Evolutionary conservation across 2,113 vertebrate species (phyloP).

Genomic region (Chloropsis hardwickii): DNA sequence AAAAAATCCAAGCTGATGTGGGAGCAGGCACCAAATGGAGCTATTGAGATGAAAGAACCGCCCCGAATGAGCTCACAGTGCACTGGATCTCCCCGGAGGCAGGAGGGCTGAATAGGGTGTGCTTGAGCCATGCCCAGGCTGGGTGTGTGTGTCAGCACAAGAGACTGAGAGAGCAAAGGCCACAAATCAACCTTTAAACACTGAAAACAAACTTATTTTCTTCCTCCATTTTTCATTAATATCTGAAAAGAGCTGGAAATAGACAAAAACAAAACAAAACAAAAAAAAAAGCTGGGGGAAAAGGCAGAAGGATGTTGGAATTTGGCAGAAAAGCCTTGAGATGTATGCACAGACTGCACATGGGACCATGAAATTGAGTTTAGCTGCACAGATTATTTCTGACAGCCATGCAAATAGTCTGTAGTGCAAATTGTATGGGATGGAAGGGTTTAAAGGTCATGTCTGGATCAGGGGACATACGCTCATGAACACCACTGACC

Average conservation of each 20-base stretch:
- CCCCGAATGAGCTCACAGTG: background rate
- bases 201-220: background rate
- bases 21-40: background rate
- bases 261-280: too few species aligned
- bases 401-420: background rate
- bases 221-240: background rate
- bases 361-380: background rate
- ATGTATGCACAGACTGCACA: background rate
- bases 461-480: background rate
- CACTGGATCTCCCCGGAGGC: background rate
- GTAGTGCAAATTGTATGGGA: background rate
- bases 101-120: rapidly evolving
- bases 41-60: background rate
- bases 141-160: background rate
- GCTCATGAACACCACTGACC: background rate
- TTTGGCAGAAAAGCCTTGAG: background rate
- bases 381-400: background rate
- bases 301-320: background rate
- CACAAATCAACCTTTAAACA: background rate
- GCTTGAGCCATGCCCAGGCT: background rate
- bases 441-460: background rate
- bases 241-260: background rate
- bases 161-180: background rate
- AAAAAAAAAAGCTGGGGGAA: background rate
- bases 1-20: background rate